phyloP scores from a whole-genome alignment of 2,113 vertebrate species.

The Tetrao urogallus region DNA sequence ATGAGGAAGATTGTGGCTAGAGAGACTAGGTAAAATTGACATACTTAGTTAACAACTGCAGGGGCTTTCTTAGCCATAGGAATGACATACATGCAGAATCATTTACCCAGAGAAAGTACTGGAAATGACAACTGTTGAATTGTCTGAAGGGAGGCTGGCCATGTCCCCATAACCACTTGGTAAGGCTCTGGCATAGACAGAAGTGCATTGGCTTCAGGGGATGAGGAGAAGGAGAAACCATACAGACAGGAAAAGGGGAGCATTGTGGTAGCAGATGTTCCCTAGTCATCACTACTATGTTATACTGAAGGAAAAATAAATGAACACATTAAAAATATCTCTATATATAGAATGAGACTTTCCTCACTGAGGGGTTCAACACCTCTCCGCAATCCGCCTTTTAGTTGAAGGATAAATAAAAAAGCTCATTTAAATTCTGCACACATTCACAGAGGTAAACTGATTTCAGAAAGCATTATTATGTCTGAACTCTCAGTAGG shows the following conservation, averaged over 20 bases:
- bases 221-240: background rate
- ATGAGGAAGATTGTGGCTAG: background rate
- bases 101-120: background rate
- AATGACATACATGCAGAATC: background rate
- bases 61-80: background rate
- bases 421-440: conserved; percentile 37
- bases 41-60: background rate
- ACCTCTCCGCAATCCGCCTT: background rate
- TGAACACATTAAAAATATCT: conserved; percentile 3
- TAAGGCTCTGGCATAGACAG: background rate
- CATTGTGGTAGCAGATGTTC: background rate
- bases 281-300: background rate
- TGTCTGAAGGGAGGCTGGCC: background rate
- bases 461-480: conserved; percentile 34
- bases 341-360: conserved; percentile 47
- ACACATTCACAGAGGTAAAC: conserved; percentile 26
- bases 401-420: conserved; percentile 9
- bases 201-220: background rate
- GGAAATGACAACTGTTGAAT: background rate
- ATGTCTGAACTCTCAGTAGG: background rate
- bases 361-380: background rate
- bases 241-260: background rate
- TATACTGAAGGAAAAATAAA: conserved; percentile 22
- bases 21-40: background rate
- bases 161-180: background rate